Conservation (phyloP, 92 coral and sea anemone species). For the Parazoanthus atlanticus region DNA sequence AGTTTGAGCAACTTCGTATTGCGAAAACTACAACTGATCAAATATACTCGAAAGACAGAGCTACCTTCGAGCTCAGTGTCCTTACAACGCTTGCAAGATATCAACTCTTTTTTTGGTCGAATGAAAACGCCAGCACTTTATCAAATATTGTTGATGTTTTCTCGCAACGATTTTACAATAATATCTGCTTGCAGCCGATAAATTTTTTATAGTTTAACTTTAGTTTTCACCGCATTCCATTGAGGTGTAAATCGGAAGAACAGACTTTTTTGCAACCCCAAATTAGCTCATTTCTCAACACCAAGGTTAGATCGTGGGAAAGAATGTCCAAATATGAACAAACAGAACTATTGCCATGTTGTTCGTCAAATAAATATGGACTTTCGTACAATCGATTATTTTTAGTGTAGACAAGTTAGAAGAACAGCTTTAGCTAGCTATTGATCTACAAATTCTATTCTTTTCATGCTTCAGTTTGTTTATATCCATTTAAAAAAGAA, state of each 20-base stretch:
- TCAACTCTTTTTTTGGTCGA: not conserved
- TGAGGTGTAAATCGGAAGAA: slow-evolving; percentile 36
- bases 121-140: slow-evolving; percentile 9
- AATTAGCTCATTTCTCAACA: slow-evolving; percentile 24
- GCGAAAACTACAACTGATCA: not conserved
- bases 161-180: slow-evolving; percentile 47
- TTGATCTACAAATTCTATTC: not conserved
- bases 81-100: not conserved
- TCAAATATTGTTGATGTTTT: slow-evolving; percentile 50
- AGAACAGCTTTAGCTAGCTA: not conserved
- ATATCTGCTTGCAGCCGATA: slow-evolving; percentile 48
- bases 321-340: not conserved
- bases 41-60: not conserved
- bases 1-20: not conserved
- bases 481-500: not conserved
- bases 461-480: not conserved
- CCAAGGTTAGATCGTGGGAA: slow-evolving; percentile 14
- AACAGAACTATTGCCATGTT: not conserved
- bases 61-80: not conserved
- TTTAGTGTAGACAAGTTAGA: not conserved
- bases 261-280: slow-evolving; percentile 38
- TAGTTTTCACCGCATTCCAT: slow-evolving; percentile 60
- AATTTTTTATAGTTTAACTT: slow-evolving; percentile 54
- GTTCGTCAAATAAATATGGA: not conserved
- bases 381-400: not conserved